Conservation (phyloP, 2,113 vertebrate species). For the Passer montanus region DNA sequence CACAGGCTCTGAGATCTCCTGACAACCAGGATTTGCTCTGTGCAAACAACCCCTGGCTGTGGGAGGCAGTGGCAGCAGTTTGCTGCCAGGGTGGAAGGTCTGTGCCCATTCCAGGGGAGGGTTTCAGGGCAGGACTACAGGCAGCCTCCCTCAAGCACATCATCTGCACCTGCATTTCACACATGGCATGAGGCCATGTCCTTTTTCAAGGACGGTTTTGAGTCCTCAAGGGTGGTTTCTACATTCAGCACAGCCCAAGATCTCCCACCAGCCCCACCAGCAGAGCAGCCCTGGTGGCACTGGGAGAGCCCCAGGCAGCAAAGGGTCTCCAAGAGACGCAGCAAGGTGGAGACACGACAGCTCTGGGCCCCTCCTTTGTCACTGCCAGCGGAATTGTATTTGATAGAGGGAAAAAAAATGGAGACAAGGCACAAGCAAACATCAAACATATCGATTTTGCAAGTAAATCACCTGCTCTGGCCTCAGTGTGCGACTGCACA, state of each 20-base stretch:
- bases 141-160: not conserved
- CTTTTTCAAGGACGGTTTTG: not conserved
- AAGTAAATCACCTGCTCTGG: conserved; percentile 52
- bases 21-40: not conserved
- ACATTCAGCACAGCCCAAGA: not conserved
- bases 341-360: not conserved
- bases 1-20: not conserved
- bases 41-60: not conserved
- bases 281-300: not conserved
- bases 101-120: not conserved
- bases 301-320: not conserved
- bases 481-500: not conserved
- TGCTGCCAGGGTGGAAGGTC: not conserved
- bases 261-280: not conserved
- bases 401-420: conserved; percentile 32
- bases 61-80: not conserved
- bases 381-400: conserved; percentile 10
- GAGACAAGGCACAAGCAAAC: conserved; percentile 58
- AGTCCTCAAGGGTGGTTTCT: not conserved
- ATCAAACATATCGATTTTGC: conserved; percentile 62
- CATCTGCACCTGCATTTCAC: not conserved
- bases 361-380: conserved; percentile 4
- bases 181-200: not conserved
- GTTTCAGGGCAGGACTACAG: not conserved
- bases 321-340: not conserved